Evolutionary conservation across 2,888 invertebrate genomes (phyloP).

Genomic region (Unio pictorum): DNA sequence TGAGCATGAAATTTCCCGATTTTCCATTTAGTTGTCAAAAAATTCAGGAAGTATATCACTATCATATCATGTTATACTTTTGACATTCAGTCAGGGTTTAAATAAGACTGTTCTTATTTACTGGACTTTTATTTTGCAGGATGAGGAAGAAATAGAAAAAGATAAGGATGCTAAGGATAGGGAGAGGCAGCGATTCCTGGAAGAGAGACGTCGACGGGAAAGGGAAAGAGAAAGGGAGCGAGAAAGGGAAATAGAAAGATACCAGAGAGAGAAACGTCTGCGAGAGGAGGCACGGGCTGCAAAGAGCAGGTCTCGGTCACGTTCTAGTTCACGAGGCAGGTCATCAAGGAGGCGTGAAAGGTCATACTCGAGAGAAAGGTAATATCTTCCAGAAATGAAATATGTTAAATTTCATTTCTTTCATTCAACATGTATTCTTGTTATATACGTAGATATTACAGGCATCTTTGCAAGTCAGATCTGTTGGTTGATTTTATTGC

Average conservation of each 20-base stretch:
- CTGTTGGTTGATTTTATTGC: too few relatives aligned
- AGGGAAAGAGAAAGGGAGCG: conserved; percentile 56
- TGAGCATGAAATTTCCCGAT: too few relatives aligned
- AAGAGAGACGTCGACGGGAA: conserved; percentile 39
- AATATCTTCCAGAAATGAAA: background rate
- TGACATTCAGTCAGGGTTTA: background rate
- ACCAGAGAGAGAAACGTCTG: conserved; percentile 17
- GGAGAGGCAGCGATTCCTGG: conserved; percentile 53
- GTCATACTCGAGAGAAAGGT: conserved; percentile 62
- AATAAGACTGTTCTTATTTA: background rate
- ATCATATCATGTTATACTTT: background rate
- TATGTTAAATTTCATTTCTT: too few relatives aligned
- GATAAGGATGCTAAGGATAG: conserved; percentile 70
- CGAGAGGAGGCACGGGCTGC: conserved; percentile 9
- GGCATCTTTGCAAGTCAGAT: too few relatives aligned
- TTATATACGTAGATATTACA: too few relatives aligned
- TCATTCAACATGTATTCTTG: too few relatives aligned
- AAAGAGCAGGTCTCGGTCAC: conserved; percentile 44
- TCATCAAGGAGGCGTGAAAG: conserved; percentile 72
- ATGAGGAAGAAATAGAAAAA: conserved; percentile 75
- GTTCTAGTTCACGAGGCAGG: conserved; percentile 58
- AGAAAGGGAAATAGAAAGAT: conserved; percentile 71
- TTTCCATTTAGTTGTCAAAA: too few relatives aligned
- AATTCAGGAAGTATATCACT: too few relatives aligned
- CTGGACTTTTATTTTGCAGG: conserved; percentile 72